phyloP scores from a whole-genome alignment of 2,797 vertebrate genomes.

The Gephyroberyx darwinii region DNA sequence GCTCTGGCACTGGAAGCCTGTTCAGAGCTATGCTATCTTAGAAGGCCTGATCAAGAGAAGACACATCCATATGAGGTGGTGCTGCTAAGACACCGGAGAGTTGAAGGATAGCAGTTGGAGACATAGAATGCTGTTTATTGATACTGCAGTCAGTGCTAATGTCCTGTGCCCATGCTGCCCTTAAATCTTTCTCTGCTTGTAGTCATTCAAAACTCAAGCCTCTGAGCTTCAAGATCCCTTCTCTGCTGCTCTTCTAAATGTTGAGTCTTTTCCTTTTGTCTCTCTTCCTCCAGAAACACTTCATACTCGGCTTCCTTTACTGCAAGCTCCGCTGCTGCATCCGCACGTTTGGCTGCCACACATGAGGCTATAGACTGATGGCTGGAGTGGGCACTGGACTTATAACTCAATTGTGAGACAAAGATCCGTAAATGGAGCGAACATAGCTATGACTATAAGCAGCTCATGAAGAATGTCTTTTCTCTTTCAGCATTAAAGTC shows the following conservation, averaged over 20 bases:
- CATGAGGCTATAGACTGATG: constrained; percentile 1
- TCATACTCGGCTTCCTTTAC: constrained; percentile 42
- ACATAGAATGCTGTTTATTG: background rate
- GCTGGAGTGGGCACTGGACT: background rate
- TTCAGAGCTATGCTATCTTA: background rate
- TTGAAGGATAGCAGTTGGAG: background rate
- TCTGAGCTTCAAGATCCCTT: constrained; percentile 29
- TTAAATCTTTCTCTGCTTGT: constrained; percentile 28
- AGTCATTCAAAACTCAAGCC: constrained; percentile 8
- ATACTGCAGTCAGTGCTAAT: background rate
- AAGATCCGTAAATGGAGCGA: no score
- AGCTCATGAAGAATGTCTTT: no score
- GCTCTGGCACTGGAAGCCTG: background rate
- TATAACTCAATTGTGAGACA: no score
- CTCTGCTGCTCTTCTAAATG: constrained; percentile 33
- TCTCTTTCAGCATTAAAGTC: no score
- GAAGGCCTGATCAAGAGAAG: constrained; percentile 8
- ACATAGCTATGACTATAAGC: no score
- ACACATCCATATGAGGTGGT: background rate
- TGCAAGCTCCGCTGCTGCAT: constrained; percentile 42
- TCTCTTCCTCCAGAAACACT: constrained; percentile 26
- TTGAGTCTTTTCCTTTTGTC: constrained; percentile 37
- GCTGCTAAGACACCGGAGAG: background rate
- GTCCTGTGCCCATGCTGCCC: constrained; percentile 16
- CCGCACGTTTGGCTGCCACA: constrained; percentile 21